Evolutionary conservation across 2,888 invertebrate genomes (phyloP), one percentile per base, ranked within the genome.

Genomic region (Andricus curvator): DNA sequence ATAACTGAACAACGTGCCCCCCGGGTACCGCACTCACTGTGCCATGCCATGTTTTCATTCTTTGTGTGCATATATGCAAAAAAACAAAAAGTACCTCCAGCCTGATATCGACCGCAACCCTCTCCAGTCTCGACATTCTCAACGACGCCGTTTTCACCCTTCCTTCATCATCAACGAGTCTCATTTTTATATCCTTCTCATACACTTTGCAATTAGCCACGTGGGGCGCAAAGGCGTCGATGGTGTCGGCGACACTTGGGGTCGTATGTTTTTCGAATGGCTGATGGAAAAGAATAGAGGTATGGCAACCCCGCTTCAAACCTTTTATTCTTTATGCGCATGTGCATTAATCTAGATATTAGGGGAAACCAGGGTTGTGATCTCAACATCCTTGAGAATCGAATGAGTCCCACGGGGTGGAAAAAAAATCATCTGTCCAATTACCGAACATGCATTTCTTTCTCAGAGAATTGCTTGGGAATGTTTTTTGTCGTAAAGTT

Each of bases 91-190:
- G 56, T 29, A 25, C 13, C 29, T 74, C n/a, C 4, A 56, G 37
- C 33, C 3, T 84, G 80, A 84, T 87, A 87, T 87, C 86, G 87
- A 87, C 82, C 86, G 85, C 78, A 77, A 78, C 82, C 85, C 77
- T 84, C 83, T 81, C 83, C 83, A 80, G 82, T 81, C 83, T 81
- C 84, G 84, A 78, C 84, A 78, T 83, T 83, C 80, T 84, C 84
- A 83, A 84, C 86, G 82, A 78, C 84, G 83, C 82, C 78, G 78
- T 84, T 84, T 85, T 83, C 83, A 82, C 83, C 83, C 80, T 85
- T 81, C 80, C 78, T 82, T 81, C 80, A 82, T 83, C 51, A 33
- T 48, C 51, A 74, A 74, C 70, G 70, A 74, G 51, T 33, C 51
- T 33, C 33, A 74, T 74, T 74, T 74, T 74, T 70, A 70, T 70